Evolutionary conservation across 2,113 vertebrate genomes (phyloP).

Genomic region (Crotalus helleri): DNA sequence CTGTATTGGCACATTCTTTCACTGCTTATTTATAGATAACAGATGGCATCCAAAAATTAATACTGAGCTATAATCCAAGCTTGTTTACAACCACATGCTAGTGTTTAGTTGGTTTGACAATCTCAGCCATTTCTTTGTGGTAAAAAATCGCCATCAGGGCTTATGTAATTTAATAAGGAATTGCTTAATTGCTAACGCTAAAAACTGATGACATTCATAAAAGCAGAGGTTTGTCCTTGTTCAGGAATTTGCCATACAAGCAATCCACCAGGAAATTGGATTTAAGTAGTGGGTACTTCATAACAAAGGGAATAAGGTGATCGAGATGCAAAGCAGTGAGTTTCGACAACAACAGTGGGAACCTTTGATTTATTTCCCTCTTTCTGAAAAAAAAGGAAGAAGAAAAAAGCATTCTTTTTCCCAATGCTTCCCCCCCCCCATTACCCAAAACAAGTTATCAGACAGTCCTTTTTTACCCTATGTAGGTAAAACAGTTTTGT

Average conservation of each 20-base stretch:
- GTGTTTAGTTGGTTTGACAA: background rate
- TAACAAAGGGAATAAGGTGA: background rate
- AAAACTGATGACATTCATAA: background rate
- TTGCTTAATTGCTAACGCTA: background rate
- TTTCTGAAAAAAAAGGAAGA: background rate
- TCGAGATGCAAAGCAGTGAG: background rate
- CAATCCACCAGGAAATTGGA: background rate
- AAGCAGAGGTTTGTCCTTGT: background rate
- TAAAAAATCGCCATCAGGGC: background rate
- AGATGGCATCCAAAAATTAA: background rate
- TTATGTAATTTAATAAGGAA: background rate
- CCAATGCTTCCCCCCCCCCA: background rate
- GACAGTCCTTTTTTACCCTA: background rate
- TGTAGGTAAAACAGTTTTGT: background rate
- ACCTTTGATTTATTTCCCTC: background rate
- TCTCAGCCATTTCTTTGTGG: background rate
- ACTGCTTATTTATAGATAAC: constrained; percentile 3
- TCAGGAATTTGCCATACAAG: background rate
- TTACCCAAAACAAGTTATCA: background rate
- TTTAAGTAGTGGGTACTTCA: background rate
- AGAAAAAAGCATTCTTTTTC: too few species aligned
- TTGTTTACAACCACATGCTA: background rate
- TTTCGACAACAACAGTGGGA: background rate
- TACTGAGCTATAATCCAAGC: background rate
- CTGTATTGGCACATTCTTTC: background rate